Percentiles rank a stretch among this genome's conserved stretches.
Evolutionary conservation across 2,888 invertebrate genomes (phyloP).

Genomic region (Ophion costatus): DNA sequence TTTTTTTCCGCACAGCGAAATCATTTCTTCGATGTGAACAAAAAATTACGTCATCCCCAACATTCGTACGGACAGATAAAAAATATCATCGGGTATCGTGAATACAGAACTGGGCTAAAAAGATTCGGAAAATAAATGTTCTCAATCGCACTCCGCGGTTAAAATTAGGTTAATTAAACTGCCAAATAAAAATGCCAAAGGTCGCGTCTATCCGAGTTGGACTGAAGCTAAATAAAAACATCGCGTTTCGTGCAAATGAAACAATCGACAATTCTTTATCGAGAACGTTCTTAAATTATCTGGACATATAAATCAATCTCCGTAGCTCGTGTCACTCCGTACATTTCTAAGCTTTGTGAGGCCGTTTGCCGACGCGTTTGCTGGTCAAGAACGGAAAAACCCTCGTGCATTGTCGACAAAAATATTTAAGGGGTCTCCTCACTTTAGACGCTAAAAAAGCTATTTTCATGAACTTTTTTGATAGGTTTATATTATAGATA

Average conservation of each 20-base stretch:
- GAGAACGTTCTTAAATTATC: constrained; percentile 13
- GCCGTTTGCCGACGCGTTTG: constrained; percentile 27
- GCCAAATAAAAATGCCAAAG: not conserved
- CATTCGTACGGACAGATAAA: not conserved
- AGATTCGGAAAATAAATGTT: not conserved
- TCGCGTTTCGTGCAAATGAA: constrained; percentile 10
- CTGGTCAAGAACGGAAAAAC: constrained; percentile 17
- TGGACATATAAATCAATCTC: constrained; percentile 40
- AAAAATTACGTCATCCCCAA: not conserved
- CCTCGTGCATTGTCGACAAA: constrained; percentile 31
- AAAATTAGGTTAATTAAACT: not conserved
- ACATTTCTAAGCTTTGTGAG: constrained; percentile 18
- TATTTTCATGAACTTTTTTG: too few relatives aligned
- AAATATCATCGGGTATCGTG: not conserved
- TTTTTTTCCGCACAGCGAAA: not conserved
- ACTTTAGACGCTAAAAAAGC: too few relatives aligned
- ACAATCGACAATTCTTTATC: constrained; percentile 37
- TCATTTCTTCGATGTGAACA: not conserved
- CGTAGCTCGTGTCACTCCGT: not conserved
- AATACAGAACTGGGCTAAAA: not conserved
- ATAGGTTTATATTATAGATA: too few relatives aligned
- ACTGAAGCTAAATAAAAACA: not conserved
- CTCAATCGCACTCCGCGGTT: not conserved
- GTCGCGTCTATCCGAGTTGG: not conserved
- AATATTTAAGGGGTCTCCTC: constrained; percentile 36